phyloP scores from a whole-genome alignment of 2,797 vertebrate genomes.

The Onychomys arenicola region DNA sequence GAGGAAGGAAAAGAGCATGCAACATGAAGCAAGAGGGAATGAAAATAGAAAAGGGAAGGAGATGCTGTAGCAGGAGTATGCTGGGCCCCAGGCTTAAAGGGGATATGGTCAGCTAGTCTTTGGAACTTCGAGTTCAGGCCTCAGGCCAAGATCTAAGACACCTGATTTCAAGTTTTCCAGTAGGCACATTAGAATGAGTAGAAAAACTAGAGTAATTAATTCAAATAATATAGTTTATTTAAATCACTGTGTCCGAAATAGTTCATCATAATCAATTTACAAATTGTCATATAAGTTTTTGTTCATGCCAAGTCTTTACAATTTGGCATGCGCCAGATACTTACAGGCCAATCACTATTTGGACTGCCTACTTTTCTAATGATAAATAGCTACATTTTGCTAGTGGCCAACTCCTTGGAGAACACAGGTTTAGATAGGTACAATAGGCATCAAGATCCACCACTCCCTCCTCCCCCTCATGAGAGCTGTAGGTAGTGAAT shows the following conservation, averaged over 20 bases:
- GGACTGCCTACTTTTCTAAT: neutral
- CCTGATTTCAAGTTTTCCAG: neutral
- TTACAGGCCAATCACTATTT: neutral
- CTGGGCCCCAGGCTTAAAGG: neutral
- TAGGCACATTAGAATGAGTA: conserved; percentile 50
- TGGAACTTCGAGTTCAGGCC: neutral
- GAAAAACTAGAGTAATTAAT: conserved; percentile 49
- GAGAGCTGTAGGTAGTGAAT: neutral
- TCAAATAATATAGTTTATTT: conserved; percentile 37
- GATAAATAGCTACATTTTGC: neutral
- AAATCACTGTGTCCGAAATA: conserved; percentile 28
- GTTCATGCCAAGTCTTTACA: conserved; percentile 20
- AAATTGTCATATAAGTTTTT: conserved; percentile 2
- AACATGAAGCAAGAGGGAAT: neutral
- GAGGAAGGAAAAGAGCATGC: neutral
- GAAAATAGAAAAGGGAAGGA: conserved; percentile 10
- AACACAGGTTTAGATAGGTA: neutral
- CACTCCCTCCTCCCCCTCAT: neutral
- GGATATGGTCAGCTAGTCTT: neutral
- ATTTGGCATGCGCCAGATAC: neutral
- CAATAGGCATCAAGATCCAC: neutral
- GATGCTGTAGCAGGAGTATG: neutral
- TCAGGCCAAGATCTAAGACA: neutral
- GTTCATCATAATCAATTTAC: neutral
- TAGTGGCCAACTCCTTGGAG: neutral